These are phyloP conservation scores for Xestia xanthographa DNA, from an alignment of 2,888 invertebrate species.

Conservation along the genomic window DNA sequence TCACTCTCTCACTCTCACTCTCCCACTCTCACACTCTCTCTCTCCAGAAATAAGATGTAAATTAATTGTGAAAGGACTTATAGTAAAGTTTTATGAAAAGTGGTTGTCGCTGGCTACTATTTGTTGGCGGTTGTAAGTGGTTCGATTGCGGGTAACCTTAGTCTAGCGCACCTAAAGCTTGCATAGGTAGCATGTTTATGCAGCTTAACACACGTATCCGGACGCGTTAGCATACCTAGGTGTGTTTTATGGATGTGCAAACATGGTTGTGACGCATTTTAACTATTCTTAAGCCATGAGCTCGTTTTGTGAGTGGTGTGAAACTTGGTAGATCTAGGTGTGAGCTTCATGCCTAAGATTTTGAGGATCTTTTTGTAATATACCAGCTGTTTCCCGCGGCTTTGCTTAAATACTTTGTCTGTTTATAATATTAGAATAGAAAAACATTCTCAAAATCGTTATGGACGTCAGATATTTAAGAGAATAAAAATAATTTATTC, in stretches of 20 bases:
- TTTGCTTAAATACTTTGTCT: no score
- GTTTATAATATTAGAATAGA: no score
- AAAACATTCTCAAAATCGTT: neutral
- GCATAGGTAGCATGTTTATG: slow-evolving; percentile 26
- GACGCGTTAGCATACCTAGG: slow-evolving; percentile 45
- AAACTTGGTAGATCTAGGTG: neutral
- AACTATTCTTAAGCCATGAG: slow-evolving; percentile 23
- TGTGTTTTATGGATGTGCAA: slow-evolving; percentile 13
- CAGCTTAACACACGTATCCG: slow-evolving; percentile 37
- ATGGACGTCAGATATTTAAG: neutral
- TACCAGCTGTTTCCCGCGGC: neutral
- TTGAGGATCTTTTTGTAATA: neutral
- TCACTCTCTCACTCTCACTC: no score
- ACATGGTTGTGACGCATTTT: slow-evolving; percentile 32
- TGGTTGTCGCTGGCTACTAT: neutral
- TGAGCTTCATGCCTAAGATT: neutral
- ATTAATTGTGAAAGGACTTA: no score
- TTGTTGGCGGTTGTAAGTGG: neutral
- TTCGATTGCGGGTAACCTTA: neutral
- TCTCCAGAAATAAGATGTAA: no score
- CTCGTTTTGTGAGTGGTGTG: slow-evolving; percentile 3
- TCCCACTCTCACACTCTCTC: no score
- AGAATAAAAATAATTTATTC: no score
- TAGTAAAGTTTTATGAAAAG: neutral
- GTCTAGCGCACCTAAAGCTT: slow-evolving; percentile 2